Evolutionary conservation across 2,113 vertebrate genomes (phyloP).

Genomic region (Colaptes auratus): DNA sequence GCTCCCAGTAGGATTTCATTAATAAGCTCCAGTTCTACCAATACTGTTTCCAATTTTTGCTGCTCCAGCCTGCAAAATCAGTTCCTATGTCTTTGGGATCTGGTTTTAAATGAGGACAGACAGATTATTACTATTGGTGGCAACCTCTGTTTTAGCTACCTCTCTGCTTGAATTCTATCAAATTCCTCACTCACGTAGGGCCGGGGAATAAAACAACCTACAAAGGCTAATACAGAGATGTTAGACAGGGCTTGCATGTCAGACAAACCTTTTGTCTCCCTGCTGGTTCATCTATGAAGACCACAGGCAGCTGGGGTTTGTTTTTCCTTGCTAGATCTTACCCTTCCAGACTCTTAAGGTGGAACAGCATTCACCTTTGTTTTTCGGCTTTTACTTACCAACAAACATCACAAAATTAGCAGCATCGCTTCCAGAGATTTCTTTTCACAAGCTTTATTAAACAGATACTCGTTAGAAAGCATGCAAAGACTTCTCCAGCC

Average conservation of each 20-base stretch:
- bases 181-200: neutral
- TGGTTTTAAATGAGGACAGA: neutral
- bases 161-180: neutral
- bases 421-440: neutral
- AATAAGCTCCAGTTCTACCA: neutral
- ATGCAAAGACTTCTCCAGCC: neutral
- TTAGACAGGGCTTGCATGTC: neutral
- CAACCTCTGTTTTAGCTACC: neutral
- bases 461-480: neutral
- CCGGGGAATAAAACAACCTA: neutral
- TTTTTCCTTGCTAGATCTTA: neutral
- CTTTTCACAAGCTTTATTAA: constrained; percentile 32
- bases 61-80: neutral
- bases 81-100: neutral
- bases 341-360: neutral
- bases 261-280: neutral
- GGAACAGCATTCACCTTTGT: neutral
- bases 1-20: neutral
- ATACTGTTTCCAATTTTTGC: neutral
- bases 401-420: neutral
- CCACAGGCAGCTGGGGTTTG: neutral
- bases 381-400: neutral
- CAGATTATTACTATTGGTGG: neutral
- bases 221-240: neutral
- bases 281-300: neutral